Evolutionary conservation across 2,888 invertebrate genomes (phyloP).

Genomic region (Eustalomyia histrio): DNA sequence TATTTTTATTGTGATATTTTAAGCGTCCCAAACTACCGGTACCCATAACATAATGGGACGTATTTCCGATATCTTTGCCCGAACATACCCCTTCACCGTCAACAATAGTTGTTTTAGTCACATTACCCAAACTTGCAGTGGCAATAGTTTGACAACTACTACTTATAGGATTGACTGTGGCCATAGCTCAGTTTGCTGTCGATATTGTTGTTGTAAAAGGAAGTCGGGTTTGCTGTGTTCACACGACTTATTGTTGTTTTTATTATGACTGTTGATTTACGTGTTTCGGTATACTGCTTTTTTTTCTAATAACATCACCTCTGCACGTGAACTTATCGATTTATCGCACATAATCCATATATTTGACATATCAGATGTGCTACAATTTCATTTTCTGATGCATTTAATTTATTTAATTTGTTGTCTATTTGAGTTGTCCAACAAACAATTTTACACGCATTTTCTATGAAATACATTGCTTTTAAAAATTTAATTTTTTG

Average conservation of each 20-base stretch:
- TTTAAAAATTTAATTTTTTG: too few species aligned
- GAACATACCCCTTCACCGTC: constrained; percentile 61
- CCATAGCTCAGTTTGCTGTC: constrained; percentile 62
- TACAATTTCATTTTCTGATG: too few species aligned
- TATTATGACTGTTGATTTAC: constrained; percentile 61
- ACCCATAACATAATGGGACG: constrained; percentile 75
- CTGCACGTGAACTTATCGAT: constrained; percentile 45
- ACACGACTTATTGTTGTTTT: too few species aligned
- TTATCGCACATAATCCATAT: constrained; percentile 49
- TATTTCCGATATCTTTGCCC: constrained; percentile 60
- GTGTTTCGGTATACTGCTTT: background rate
- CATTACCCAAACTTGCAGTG: constrained; percentile 66
- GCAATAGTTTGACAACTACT: constrained; percentile 76
- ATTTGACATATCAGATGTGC: background rate
- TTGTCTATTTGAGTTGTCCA: constrained; percentile 30
- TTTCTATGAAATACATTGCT: background rate
- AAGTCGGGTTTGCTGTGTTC: background rate
- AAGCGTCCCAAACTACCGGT: constrained; percentile 78
- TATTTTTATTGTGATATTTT: constrained; percentile 74
- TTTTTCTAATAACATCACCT: constrained; percentile 31
- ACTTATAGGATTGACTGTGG: constrained; percentile 72
- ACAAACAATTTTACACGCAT: constrained; percentile 24
- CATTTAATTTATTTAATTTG: background rate
- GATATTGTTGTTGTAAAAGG: background rate
- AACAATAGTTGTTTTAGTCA: constrained; percentile 67